A percentile compares a stretch with the other conserved stretches of the same genome.
These are phyloP conservation scores for Enchytraeus crypticus DNA, from an alignment of 2,888 invertebrate genomes.

Conservation along the genomic window DNA sequence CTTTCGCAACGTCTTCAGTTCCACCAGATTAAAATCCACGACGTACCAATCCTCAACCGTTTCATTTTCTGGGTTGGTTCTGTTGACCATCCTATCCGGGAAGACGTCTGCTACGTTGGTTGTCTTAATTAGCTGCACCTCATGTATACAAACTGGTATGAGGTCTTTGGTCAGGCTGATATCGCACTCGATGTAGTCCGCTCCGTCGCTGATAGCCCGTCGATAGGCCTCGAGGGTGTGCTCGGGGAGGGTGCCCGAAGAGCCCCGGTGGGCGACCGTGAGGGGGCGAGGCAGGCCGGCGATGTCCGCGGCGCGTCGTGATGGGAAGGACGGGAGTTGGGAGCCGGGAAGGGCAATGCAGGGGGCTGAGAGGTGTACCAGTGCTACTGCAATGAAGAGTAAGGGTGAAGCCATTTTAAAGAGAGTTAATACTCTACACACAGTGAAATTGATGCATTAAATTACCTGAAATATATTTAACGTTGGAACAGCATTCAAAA, in stretches of 20 bases:
- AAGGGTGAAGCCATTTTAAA: too few species aligned
- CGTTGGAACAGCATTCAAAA: too few species aligned
- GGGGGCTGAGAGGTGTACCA: too few species aligned
- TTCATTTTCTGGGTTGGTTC: constrained; percentile 19
- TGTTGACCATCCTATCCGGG: constrained; percentile 22
- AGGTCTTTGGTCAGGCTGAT: constrained; percentile 24
- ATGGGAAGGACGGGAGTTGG: too few species aligned
- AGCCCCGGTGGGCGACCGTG: constrained; percentile 30
- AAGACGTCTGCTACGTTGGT: constrained; percentile 23
- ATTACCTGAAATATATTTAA: too few species aligned
- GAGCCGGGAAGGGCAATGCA: too few species aligned
- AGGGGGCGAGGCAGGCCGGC: constrained; percentile 17
- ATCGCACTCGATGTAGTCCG: constrained; percentile 30
- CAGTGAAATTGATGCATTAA: too few species aligned
- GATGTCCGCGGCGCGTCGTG: too few species aligned
- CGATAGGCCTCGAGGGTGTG: constrained; percentile 22
- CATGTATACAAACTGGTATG: constrained; percentile 24
- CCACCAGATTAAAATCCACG: constrained; percentile 27
- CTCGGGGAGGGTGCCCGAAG: constrained; percentile 26
- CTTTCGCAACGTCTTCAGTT: constrained; percentile 18
- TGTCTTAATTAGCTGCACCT: constrained; percentile 21
- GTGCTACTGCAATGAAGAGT: too few species aligned
- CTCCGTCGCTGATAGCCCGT: constrained; percentile 26
- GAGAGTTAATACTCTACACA: too few species aligned
- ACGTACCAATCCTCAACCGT: constrained; percentile 19